A percentile compares a stretch with the other conserved stretches of the same genome.
phyloP scores from a whole-genome alignment of 2,113 vertebrate species.

The Thymallus thymallus region DNA sequence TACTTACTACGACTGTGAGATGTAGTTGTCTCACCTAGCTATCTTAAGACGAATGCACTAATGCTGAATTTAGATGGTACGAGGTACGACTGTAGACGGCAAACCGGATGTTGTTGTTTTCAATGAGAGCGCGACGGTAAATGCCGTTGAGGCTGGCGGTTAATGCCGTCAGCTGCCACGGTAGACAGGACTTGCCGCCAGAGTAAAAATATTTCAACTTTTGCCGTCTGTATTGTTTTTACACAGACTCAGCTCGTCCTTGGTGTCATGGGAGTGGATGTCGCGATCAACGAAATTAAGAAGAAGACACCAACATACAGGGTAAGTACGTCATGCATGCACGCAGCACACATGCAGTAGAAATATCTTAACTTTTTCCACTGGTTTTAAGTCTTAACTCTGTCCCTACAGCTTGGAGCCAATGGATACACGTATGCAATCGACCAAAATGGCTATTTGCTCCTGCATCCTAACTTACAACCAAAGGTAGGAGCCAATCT shows the following conservation, averaged over 20 bases:
- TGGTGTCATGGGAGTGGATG: slow-evolving; percentile 96
- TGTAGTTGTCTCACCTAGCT: too few species aligned
- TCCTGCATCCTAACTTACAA: slow-evolving; percentile 95
- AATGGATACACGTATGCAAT: slow-evolving; percentile 98
- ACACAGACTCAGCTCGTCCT: slow-evolving; percentile 94
- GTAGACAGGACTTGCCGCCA: too few species aligned
- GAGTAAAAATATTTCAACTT: too few species aligned
- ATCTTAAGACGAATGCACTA: too few species aligned
- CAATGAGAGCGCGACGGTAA: too few species aligned
- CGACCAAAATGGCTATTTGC: slow-evolving; percentile 95
- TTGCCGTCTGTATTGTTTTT: neutral
- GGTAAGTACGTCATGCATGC: slow-evolving; percentile 68
- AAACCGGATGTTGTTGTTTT: too few species aligned
- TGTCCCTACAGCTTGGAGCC: slow-evolving; percentile 84
- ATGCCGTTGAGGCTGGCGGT: too few species aligned
- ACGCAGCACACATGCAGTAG: neutral
- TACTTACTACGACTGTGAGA: too few species aligned
- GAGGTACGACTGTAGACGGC: too few species aligned
- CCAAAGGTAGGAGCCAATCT: slow-evolving; percentile 79
- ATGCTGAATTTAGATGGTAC: too few species aligned
- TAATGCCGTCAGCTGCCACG: too few species aligned
- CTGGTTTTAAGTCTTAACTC: neutral
- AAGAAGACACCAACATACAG: slow-evolving; percentile 93
- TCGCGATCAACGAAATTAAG: slow-evolving; percentile 95
- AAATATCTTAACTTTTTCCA: too few species aligned